Conservation (phyloP, 2,113 vertebrate genomes). For the Halichoerus grypus region DNA sequence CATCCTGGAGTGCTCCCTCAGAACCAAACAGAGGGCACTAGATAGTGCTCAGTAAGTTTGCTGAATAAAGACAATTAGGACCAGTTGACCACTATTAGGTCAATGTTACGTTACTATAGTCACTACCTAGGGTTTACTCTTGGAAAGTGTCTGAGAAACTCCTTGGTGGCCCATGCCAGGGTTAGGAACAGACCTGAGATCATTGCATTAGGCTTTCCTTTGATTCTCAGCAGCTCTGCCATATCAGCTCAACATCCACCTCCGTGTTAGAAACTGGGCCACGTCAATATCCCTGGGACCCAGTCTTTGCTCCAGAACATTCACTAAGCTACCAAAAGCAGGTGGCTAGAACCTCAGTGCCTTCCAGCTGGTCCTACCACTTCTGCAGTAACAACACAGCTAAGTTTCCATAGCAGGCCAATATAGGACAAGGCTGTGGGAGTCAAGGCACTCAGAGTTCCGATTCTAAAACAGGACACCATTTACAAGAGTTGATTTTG, state of each 20-base stretch:
- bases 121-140: background rate
- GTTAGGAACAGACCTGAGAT: background rate
- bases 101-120: background rate
- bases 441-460: background rate
- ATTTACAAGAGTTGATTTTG: background rate
- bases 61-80: background rate
- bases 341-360: background rate
- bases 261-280: background rate
- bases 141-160: background rate
- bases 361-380: background rate
- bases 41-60: background rate
- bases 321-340: background rate
- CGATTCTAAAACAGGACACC: background rate
- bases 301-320: background rate
- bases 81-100: background rate
- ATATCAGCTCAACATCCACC: background rate
- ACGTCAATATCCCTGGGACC: background rate
- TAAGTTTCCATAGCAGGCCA: accelerated
- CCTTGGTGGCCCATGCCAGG: background rate
- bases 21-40: background rate
- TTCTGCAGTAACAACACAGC: background rate
- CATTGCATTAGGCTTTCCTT: background rate
- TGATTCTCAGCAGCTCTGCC: background rate
- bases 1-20: background rate
- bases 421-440: background rate